phyloP scores from a whole-genome alignment of 1,140 invertebrate species.

The Heterodera schachtii region DNA sequence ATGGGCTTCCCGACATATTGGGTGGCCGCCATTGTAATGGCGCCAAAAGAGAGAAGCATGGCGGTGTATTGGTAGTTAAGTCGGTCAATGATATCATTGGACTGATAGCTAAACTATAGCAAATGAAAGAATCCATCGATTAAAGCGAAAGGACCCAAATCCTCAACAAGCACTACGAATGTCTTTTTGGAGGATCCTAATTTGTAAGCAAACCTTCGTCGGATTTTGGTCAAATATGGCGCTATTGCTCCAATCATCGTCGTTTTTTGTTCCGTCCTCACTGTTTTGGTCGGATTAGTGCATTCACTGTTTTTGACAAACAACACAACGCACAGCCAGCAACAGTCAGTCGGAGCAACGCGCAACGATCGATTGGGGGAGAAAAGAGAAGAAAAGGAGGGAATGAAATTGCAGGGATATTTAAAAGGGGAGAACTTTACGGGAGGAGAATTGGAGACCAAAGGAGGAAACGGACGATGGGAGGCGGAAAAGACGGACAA shows the following conservation, averaged over 20 bases:
- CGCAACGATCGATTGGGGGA: neutral
- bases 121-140: too few species aligned
- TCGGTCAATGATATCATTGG: constrained; percentile 70
- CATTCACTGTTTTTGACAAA: too few species aligned
- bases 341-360: neutral
- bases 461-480: too few species aligned
- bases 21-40: constrained; percentile 69
- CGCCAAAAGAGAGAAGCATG: constrained; percentile 68
- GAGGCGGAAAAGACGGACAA: too few species aligned
- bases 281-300: too few species aligned
- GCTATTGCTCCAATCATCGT: constrained; percentile 33
- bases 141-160: too few species aligned
- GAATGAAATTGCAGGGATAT: too few species aligned
- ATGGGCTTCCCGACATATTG: constrained; percentile 71
- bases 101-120: constrained; percentile 60
- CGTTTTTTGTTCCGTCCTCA: neutral
- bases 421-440: too few species aligned
- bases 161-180: too few species aligned
- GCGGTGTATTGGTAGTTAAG: constrained; percentile 70
- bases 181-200: neutral
- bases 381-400: neutral
- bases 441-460: too few species aligned
- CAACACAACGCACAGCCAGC: neutral
- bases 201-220: constrained; percentile 1
- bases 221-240: constrained; percentile 24